These are phyloP conservation scores for Cheilosia vernalis DNA, from an alignment of 2,888 invertebrate species.

Conservation along the genomic window DNA sequence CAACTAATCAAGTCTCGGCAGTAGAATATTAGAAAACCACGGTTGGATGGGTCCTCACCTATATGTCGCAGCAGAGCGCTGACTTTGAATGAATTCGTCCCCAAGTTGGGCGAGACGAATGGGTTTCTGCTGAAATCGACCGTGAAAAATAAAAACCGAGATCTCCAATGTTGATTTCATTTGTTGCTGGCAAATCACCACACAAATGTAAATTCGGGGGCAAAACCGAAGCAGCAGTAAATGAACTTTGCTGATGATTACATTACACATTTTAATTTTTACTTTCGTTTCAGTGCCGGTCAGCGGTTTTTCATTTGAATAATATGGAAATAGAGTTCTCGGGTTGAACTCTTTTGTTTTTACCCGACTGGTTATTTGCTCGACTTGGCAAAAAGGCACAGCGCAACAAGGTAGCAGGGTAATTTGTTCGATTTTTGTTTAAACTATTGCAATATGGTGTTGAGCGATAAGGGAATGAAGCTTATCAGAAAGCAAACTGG, in stretches of 20 bases:
- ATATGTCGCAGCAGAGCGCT: constrained; percentile 60
- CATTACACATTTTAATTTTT: constrained; percentile 51
- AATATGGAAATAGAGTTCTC: constrained; percentile 25
- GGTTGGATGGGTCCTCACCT: constrained; percentile 76
- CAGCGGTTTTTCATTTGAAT: constrained; percentile 64
- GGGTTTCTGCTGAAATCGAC: constrained; percentile 69
- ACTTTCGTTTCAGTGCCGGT: constrained; percentile 18
- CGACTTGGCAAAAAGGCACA: not conserved
- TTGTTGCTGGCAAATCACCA: constrained; percentile 2
- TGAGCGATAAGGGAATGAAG: not conserved
- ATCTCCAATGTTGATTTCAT: constrained; percentile 16
- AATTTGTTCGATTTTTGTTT: constrained; percentile 3
- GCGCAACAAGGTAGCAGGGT: not conserved
- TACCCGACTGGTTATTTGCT: too few relatives aligned
- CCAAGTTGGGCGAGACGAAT: constrained; percentile 62
- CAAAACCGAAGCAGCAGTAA: constrained; percentile 47
- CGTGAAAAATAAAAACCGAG: constrained; percentile 56
- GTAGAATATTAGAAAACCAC: constrained; percentile 67
- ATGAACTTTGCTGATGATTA: constrained; percentile 71
- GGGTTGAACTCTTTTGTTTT: constrained; percentile 54
- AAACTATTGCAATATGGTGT: not conserved
- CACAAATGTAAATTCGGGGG: constrained; percentile 48
- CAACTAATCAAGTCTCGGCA: constrained; percentile 49
- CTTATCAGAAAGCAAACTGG: constrained; percentile 55
- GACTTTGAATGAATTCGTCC: constrained; percentile 58